Conservation (phyloP, 2,888 invertebrate genomes). For the Thecocarcelia acutangulata region DNA sequence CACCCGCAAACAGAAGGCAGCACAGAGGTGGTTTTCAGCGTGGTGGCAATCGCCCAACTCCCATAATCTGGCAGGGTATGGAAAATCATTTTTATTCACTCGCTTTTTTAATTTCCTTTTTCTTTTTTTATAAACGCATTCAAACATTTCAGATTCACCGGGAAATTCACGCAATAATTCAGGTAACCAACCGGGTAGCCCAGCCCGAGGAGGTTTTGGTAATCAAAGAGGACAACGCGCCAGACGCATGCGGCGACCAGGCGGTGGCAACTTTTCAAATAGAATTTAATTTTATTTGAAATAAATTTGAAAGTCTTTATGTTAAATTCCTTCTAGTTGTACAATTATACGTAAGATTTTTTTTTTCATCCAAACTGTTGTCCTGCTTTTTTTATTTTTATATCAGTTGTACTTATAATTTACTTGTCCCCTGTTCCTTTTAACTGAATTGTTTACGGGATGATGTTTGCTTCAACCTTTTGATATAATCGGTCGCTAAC, state of each 20-base stretch:
- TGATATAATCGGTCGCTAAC: conserved; percentile 58
- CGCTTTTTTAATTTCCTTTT: not conserved
- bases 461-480: not conserved
- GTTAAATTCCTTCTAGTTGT: conserved; percentile 31
- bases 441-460: no score
- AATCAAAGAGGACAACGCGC: conserved; percentile 77
- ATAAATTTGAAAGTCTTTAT: conserved; percentile 24
- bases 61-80: conserved; percentile 84
- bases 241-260: conserved; percentile 79
- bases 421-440: no score
- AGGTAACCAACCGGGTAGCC: conserved; percentile 74
- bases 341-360: conserved; percentile 42
- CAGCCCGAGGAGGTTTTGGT: conserved; percentile 75
- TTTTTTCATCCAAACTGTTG: not conserved
- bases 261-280: conserved; percentile 63
- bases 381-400: not conserved
- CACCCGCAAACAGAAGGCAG: conserved; percentile 78
- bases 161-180: conserved; percentile 73
- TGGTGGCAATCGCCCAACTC: conserved; percentile 83
- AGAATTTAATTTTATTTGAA: conserved; percentile 59
- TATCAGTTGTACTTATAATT: not conserved
- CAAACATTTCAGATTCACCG: conserved; percentile 68
- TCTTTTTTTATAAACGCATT: conserved; percentile 2
- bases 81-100: not conserved
- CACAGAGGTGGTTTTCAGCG: conserved; percentile 78